Conservation (phyloP, 2,888 invertebrate genomes). For the Dioctria linearis region DNA sequence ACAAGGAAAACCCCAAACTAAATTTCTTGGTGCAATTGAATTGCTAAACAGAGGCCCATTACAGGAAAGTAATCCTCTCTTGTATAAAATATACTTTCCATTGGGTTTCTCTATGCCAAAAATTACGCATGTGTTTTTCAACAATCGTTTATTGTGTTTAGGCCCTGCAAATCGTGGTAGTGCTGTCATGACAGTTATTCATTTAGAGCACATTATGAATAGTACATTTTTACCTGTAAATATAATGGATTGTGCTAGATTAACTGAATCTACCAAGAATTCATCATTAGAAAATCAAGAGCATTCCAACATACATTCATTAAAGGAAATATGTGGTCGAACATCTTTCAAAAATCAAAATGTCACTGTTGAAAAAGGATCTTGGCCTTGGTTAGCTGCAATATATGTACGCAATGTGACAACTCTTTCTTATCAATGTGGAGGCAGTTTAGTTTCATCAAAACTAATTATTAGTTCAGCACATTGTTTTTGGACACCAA, state of each 20-base stretch:
- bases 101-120: slow-evolving; percentile 74
- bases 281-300: not conserved
- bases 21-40: not conserved
- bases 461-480: slow-evolving; percentile 70
- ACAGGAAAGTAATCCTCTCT: slow-evolving; percentile 64
- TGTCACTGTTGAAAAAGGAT: slow-evolving; percentile 70
- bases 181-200: not conserved
- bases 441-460: slow-evolving; percentile 67
- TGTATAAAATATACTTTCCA: slow-evolving; percentile 76
- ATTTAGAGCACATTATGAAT: not conserved
- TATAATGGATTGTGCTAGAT: not conserved
- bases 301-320: not conserved
- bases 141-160: slow-evolving; percentile 74
- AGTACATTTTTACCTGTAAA: not conserved
- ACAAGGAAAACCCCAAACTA: not conserved
- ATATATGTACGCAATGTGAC: slow-evolving; percentile 74
- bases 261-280: not conserved
- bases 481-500: slow-evolving; percentile 68
- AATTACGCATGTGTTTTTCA: slow-evolving; percentile 74
- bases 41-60: not conserved
- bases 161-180: slow-evolving; percentile 73
- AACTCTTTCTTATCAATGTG: slow-evolving; percentile 70
- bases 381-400: slow-evolving; percentile 81
- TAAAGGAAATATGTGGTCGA: slow-evolving; percentile 1
- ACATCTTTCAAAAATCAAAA: slow-evolving; percentile 58